Conservation (phyloP, 2,888 invertebrate genomes). For the Melinaea marsaeus region DNA sequence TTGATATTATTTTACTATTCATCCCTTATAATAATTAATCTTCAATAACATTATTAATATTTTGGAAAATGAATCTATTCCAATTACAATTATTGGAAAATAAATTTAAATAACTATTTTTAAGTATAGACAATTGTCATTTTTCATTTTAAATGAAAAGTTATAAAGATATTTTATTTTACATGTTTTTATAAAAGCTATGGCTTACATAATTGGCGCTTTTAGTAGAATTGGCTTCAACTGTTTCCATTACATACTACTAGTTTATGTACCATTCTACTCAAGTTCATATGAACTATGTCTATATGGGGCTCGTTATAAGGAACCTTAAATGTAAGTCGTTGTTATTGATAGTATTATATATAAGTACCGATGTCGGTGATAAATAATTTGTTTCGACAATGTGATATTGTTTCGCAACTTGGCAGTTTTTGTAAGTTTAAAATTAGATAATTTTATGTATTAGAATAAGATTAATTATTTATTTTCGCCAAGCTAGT, state of each 20-base stretch:
- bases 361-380: constrained; percentile 10
- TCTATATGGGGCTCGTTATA: constrained; percentile 7
- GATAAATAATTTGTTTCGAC: constrained; percentile 12
- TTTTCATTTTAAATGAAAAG: not conserved
- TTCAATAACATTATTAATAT: too few species aligned
- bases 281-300: not conserved
- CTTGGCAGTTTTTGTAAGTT: constrained; percentile 39
- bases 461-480: constrained; percentile 16
- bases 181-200: not conserved
- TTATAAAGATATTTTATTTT: not conserved
- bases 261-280: too few species aligned
- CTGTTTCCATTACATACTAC: not conserved
- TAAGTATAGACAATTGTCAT: too few species aligned
- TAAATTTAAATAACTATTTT: too few species aligned
- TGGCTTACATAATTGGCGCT: not conserved
- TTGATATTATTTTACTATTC: too few species aligned
- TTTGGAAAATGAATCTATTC: too few species aligned
- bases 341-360: constrained; percentile 7
- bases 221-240: constrained; percentile 1
- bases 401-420: constrained; percentile 36
- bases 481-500: constrained; percentile 29
- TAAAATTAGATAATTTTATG: constrained; percentile 19
- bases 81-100: too few species aligned
- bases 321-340: constrained; percentile 11
- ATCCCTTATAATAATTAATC: too few species aligned